Conservation (phyloP, 1,140 invertebrate genomes). For the Drosophila murphyi region DNA sequence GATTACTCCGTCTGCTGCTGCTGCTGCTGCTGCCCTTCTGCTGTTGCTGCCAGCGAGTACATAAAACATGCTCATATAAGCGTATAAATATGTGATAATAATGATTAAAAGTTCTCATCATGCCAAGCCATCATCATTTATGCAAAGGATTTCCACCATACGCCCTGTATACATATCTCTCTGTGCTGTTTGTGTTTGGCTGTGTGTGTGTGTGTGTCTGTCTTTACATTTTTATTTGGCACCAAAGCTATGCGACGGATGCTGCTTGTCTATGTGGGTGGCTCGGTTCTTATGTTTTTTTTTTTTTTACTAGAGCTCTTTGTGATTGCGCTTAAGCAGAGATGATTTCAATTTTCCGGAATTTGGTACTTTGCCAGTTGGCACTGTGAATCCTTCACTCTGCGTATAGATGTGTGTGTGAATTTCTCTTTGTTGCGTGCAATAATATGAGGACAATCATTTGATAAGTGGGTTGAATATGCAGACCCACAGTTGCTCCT, state of each 20-base stretch:
- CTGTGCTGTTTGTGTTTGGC: constrained; percentile 28
- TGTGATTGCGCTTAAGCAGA: constrained; percentile 45
- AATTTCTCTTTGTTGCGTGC: constrained; percentile 48
- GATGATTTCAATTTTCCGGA: constrained; percentile 72
- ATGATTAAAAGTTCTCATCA: constrained; percentile 84
- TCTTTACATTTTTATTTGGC: constrained; percentile 80
- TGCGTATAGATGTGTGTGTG: constrained; percentile 23
- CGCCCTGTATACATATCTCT: constrained; percentile 20
- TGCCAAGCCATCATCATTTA: constrained; percentile 80
- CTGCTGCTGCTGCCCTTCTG: constrained; percentile 15
- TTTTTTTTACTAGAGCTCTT: not conserved
- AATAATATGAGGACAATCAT: constrained; percentile 82
- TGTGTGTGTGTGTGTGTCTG: constrained; percentile 40
- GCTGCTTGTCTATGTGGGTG: constrained; percentile 36
- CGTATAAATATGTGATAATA: constrained; percentile 85
- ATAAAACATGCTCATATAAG: constrained; percentile 85
- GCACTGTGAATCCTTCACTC: constrained; percentile 23
- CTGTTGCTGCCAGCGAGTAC: constrained; percentile 64
- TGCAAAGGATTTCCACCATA: constrained; percentile 77
- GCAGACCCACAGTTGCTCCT: constrained; percentile 55
- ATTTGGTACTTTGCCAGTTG: constrained; percentile 45
- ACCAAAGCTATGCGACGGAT: constrained; percentile 52
- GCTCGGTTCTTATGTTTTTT: not conserved
- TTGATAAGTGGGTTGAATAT: constrained; percentile 76
- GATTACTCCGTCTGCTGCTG: constrained; percentile 61